phyloP scores from a whole-genome alignment of 2,797 vertebrate genomes.

The Takifugu rubripes region DNA sequence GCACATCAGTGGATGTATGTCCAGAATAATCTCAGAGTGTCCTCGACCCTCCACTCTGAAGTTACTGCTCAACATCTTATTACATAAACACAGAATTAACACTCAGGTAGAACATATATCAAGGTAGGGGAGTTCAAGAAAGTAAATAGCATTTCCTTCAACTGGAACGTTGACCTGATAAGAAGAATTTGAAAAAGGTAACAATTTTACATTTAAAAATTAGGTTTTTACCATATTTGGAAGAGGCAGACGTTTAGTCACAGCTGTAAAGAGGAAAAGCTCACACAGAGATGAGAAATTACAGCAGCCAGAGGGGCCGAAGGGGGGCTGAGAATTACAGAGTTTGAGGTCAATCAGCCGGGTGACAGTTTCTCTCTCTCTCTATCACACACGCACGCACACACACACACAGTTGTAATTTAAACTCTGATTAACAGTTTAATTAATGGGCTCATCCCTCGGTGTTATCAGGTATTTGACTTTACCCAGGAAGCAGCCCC shows the following conservation, averaged over 20 bases:
- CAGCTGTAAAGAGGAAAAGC: constrained; percentile 7
- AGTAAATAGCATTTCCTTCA: too few species aligned
- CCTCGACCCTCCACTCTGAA: too few species aligned
- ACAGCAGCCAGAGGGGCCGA: constrained; percentile 6
- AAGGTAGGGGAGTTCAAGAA: too few species aligned
- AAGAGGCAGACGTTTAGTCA: constrained; percentile 24
- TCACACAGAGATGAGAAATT: constrained; percentile 15
- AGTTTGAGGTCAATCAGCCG: constrained; percentile 15
- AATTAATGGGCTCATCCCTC: not conserved
- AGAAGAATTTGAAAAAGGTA: not conserved
- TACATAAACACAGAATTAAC: not conserved
- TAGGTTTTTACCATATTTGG: constrained; percentile 14
- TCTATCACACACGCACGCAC: constrained; percentile 3
- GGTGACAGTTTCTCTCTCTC: not conserved
- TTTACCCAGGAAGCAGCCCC: too few species aligned
- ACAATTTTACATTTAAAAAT: too few species aligned
- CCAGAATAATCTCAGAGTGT: too few species aligned
- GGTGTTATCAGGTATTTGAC: too few species aligned
- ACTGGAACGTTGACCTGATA: not conserved
- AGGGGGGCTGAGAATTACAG: constrained; percentile 29
- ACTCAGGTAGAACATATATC: not conserved
- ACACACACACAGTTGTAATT: not conserved
- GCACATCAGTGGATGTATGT: too few species aligned
- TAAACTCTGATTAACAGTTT: not conserved
- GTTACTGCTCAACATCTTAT: too few species aligned